Evolutionary conservation across 2,888 invertebrate species (phyloP), one percentile per base, ranked within the genome.

Genomic region (Callyntrura guangdongensis): DNA sequence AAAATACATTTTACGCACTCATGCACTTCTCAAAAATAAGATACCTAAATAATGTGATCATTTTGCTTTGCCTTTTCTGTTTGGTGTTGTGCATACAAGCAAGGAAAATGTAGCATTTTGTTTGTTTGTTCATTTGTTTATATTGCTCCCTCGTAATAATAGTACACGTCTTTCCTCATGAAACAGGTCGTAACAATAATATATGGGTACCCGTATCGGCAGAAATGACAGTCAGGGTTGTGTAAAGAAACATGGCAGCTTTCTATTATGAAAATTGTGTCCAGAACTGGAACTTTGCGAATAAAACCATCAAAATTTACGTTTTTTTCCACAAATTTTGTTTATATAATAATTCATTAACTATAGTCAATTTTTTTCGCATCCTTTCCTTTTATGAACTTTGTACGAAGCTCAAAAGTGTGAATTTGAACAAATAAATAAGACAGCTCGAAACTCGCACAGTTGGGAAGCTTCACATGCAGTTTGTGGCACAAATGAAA

Each of bases 1-100:
- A 79, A 53, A 27, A 59, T 49, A 79, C 27, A 45, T 56, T 74
- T 61, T 64, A 59, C 82, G 79, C 82, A 83, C 64, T 64, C 47
- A 45, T 45, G 82, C 61, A 27, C 36, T 6, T 64, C 36, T 49
- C 36, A 14, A 17, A 74, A 3, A 64, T 61, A 45, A n/a, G n/a
- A 27, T 61, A 45, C 36, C 36, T 47, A 83, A 22, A 83, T 56
- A 56, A 64, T 45, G 22, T 47, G 79, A 27, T 56, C 59, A 79
- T 59, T 79, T n/a, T n/a, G n/a, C n/a, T n/a, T n/a, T n/a, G n/a
- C 27, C 59, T 56, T 56, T 79, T n/a, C n/a, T 17, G 9, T 56
- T 79, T n/a, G n/a, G 27, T 53, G 25, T 27, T 27, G 4, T 69
- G 17, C 14, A 67, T 45, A 17, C 17, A 8, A 27, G 36, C 17